phyloP scores from a whole-genome alignment of 2,797 vertebrate species.

The Leuciscus waleckii region DNA sequence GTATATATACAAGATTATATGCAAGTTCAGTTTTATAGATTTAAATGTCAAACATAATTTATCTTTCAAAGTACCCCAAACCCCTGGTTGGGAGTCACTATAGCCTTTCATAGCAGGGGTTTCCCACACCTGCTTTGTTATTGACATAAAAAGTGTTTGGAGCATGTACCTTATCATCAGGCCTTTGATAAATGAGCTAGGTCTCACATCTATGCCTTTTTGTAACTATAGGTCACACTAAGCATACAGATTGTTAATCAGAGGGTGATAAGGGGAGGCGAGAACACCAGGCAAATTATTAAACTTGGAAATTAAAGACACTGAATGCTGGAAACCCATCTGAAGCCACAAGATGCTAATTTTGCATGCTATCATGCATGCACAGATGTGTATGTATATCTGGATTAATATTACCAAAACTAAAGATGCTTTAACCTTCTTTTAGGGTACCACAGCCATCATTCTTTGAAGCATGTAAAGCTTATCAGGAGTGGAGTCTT shows the following conservation, averaged over 20 bases:
- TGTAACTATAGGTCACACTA: conserved; percentile 58
- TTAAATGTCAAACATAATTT: background rate
- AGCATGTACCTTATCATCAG: conserved; percentile 77
- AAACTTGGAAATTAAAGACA: conserved; percentile 66
- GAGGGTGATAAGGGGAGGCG: conserved; percentile 55
- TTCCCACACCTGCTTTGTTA: conserved; percentile 81
- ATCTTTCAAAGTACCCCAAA: background rate
- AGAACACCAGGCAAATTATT: conserved; percentile 80
- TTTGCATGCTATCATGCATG: background rate
- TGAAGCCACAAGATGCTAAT: background rate
- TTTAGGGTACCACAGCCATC: conserved; percentile 12
- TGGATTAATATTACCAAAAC: background rate
- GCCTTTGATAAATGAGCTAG: conserved; percentile 83
- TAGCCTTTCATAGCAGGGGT: conserved; percentile 48
- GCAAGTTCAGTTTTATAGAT: background rate
- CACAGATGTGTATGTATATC: background rate
- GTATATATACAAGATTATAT: background rate
- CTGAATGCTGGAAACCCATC: background rate
- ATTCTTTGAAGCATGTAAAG: conserved; percentile 23
- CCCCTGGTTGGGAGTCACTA: background rate
- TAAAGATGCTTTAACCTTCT: background rate
- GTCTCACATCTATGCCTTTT: conserved; percentile 68
- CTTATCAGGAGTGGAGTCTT: conserved; percentile 47
- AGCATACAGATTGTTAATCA: conserved; percentile 80
- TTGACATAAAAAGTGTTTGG: conserved; percentile 82